Evolutionary conservation across 2,888 invertebrate genomes (phyloP).

Genomic region (Gryllus longicercus): DNA sequence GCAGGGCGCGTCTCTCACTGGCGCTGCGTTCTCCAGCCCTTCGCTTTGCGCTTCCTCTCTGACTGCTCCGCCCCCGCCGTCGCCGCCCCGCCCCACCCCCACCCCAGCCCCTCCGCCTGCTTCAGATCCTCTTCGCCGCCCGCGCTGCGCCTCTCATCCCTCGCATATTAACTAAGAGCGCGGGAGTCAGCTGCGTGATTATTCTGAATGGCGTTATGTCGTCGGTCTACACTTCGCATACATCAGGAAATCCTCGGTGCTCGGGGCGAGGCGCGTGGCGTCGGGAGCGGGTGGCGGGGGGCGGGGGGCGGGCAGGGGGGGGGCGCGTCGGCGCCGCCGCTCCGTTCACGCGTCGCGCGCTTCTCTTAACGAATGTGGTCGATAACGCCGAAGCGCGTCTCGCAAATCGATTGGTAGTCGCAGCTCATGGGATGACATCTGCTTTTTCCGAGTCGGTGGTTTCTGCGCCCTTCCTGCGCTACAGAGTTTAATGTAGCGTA

Average conservation of each 20-base stretch:
- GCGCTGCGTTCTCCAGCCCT: background rate
- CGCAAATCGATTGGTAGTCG: background rate
- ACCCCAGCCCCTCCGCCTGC: background rate
- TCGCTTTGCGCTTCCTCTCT: background rate
- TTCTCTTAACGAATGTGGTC: background rate
- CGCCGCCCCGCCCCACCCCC: background rate
- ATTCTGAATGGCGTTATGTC: constrained; percentile 17
- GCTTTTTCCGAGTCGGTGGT: constrained; percentile 8
- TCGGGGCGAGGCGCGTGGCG: background rate
- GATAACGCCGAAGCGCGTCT: background rate
- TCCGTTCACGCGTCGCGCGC: background rate
- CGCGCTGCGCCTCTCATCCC: background rate
- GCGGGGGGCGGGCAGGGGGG: background rate
- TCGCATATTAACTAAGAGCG: constrained; percentile 8
- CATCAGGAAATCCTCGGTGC: background rate
- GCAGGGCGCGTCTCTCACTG: background rate
- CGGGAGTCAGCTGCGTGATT: background rate
- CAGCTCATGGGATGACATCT: constrained; percentile 17
- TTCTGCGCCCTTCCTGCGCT: constrained; percentile 9
- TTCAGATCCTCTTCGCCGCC: background rate
- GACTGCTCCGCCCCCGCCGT: constrained; percentile 1
- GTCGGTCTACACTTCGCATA: constrained; percentile 5
- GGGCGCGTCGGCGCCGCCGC: background rate
- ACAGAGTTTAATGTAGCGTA: constrained; percentile 17
- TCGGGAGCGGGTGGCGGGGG: background rate